Base-by-base conservation (phyloP, 1,140 invertebrate species). In the Lordiphosa collinella region DNA sequence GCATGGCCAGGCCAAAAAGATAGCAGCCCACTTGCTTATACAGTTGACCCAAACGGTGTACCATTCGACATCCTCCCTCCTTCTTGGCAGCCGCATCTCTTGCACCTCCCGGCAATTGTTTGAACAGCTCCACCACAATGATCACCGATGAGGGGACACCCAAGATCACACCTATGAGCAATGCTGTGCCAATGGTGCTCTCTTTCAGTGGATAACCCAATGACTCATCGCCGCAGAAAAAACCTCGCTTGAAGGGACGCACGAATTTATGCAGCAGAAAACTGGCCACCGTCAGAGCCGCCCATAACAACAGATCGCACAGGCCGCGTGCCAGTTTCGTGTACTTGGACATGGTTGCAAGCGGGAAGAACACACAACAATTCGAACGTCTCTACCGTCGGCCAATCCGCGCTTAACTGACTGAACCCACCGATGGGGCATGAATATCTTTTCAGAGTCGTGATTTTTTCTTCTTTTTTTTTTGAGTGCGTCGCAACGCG, bases 171-270 rank as follows among this genome's bases (percentile, higher is more conserved):
- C 40, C 65, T 4, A 79, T 56, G 46, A 88, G 14, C 32, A 59
- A 18, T 0, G 35, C 12, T 1, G 37, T 40, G 4, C 73, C 53
- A 43, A 98, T 93, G 0, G 96, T 97, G 2, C 93, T 95, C 1
- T 91, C 90, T 47, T 92, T 91, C 79, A 91, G 93, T 3, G 97
- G 97, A 90, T 98, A 96, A 62, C 92, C 92, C 36, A 99, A 91
- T 49, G 95, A 96, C 82, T 98, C 95, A 91, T 99, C 98, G 86
- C 96, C 94, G 91, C 98, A 99, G 89, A 96, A 98, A 91, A 99
- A 98, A 12, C 98, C 98, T 50, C 97, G 91, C 66, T 95, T 91
- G 89, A 94, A 97, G 0, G 97, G 96, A 36, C 91, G 88, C 12
- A 93, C 65, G 52, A 66, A 49, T 43, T 76, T 74, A 14, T 43